Percentiles rank a stretch among this genome's conserved stretches.
Conservation (phyloP, 1,140 invertebrate genomes). For the Vanessa atalanta region DNA sequence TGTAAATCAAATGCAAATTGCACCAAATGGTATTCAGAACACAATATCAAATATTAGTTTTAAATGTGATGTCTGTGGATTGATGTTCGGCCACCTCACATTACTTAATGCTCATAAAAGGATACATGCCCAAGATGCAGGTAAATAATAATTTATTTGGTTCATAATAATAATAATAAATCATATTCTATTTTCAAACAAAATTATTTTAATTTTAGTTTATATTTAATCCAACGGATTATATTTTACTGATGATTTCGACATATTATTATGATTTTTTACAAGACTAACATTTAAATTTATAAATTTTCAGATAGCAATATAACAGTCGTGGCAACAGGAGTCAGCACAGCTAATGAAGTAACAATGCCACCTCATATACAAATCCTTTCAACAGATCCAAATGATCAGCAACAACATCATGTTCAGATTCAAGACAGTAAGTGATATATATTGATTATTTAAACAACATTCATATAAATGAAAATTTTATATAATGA, state of each 20-base stretch:
- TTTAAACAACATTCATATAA: not conserved
- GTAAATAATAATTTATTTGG: slow-evolving; percentile 42
- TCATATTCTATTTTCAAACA: too few relatives aligned
- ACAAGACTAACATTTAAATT: too few relatives aligned
- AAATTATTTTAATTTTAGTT: too few relatives aligned
- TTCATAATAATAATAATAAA: not conserved
- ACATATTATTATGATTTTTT: too few relatives aligned
- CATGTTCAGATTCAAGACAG: slow-evolving; percentile 72
- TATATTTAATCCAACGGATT: too few relatives aligned
- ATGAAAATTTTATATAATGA: too few relatives aligned
- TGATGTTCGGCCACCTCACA: slow-evolving; percentile 90
- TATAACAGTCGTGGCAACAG: slow-evolving; percentile 72
- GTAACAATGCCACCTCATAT: slow-evolving; percentile 73
- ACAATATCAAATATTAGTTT: slow-evolving; percentile 90
- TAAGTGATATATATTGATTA: slow-evolving; percentile 37
- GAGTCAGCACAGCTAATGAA: slow-evolving; percentile 68
- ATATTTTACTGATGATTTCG: too few relatives aligned
- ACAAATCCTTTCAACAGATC: slow-evolving; percentile 70
- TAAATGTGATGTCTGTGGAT: slow-evolving; percentile 92
- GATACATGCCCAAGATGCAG: slow-evolving; percentile 85
- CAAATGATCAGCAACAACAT: slow-evolving; percentile 65
- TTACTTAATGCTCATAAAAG: slow-evolving; percentile 91
- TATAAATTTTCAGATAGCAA: slow-evolving; percentile 65
- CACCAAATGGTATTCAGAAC: slow-evolving; percentile 82
- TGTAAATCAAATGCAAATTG: slow-evolving; percentile 84